Percentiles rank a stretch among this genome's conserved stretches.
phyloP scores from a whole-genome alignment of 2,797 vertebrate genomes.

The Phrynocephalus vlangalii region DNA sequence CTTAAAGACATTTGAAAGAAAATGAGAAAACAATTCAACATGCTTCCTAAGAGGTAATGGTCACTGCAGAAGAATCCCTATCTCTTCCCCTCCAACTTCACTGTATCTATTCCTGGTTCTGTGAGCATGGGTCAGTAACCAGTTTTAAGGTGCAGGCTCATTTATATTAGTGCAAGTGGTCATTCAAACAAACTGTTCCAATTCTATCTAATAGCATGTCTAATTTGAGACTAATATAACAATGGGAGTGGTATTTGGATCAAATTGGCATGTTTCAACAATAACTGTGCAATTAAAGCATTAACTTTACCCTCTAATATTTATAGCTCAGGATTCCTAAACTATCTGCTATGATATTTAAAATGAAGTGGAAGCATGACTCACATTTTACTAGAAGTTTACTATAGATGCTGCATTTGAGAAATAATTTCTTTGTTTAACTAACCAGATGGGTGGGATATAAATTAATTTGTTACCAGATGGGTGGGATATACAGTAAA shows the following conservation, averaged over 20 bases:
- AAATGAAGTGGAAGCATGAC: slow-evolving; percentile 11
- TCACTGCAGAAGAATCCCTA: neutral
- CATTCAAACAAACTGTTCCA: neutral
- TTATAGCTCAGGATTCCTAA: neutral
- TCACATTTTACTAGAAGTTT: neutral
- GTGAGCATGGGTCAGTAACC: neutral
- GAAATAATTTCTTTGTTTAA: neutral
- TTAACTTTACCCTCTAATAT: too few species aligned
- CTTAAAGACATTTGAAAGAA: neutral
- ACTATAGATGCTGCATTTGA: slow-evolving; percentile 7
- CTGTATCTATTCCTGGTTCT: neutral
- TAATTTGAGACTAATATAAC: neutral
- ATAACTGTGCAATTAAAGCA: neutral
- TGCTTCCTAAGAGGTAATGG: neutral
- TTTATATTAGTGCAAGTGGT: neutral
- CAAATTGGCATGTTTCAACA: neutral
- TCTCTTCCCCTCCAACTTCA: neutral
- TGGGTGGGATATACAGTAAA: too few species aligned
- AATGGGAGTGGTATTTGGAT: neutral
- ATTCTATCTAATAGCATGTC: neutral
- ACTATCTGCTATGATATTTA: neutral
- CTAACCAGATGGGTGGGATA: too few species aligned
- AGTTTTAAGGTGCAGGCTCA: neutral
- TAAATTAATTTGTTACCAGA: too few species aligned
- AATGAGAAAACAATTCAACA: neutral